phyloP scores from a whole-genome alignment of 2,888 invertebrate species.

The Caenorhabditis angaria region DNA sequence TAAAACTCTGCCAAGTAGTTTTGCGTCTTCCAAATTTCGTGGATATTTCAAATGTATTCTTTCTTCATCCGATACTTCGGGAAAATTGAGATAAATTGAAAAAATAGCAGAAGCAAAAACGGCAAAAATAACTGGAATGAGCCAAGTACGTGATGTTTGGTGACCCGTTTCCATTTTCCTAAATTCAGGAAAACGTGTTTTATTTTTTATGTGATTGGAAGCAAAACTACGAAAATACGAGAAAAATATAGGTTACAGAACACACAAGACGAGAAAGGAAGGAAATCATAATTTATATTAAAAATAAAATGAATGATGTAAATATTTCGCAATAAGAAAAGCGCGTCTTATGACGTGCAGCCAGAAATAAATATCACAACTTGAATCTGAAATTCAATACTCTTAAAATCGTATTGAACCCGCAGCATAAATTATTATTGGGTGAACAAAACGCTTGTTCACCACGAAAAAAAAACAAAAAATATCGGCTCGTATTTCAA shows the following conservation, averaged over 20 bases:
- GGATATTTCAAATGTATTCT: slow-evolving; percentile 87
- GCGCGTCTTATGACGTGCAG: no score
- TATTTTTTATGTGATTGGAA: neutral
- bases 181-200: no score
- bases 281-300: neutral
- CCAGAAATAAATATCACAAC: slow-evolving; percentile 3
- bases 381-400: neutral
- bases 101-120: slow-evolving; percentile 42
- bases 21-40: slow-evolving; percentile 92
- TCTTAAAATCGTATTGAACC: neutral
- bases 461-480: slow-evolving; percentile 16
- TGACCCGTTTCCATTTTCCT: neutral
- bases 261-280: neutral
- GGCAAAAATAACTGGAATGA: slow-evolving; percentile 33
- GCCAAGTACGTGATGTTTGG: slow-evolving; percentile 19
- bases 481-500: slow-evolving; percentile 22
- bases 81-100: slow-evolving; percentile 60
- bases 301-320: neutral
- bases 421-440: no score
- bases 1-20: slow-evolving; percentile 88
- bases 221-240: neutral
- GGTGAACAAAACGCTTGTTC: slow-evolving; percentile 3
- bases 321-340: neutral
- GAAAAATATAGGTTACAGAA: neutral
- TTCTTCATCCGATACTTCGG: slow-evolving; percentile 79